Conservation (phyloP, 37 sponge, comb jelly and placozoan genomes). For the Chondrosia reniformis region DNA sequence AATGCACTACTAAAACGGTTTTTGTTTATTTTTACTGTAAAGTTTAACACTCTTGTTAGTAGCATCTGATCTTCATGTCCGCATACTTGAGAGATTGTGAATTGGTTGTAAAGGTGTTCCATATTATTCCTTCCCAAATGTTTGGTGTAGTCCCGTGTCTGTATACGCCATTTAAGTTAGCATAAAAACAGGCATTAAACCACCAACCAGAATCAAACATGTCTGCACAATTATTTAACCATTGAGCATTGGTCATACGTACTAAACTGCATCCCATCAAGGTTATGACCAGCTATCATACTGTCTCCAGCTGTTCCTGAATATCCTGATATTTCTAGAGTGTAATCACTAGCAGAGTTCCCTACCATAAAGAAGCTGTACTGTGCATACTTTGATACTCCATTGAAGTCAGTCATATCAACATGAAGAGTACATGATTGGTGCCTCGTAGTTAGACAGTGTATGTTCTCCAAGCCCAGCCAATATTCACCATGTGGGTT, state of each 20-base stretch:
- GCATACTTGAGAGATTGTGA: neutral
- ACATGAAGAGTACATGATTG: neutral
- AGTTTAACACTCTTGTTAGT: neutral
- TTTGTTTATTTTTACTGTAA: no score
- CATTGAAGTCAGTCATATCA: conserved; percentile 9
- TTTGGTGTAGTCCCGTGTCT: neutral
- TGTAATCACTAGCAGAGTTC: conserved; percentile 3
- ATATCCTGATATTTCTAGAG: conserved; percentile 9
- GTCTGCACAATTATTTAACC: conserved; percentile 18
- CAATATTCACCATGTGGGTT: conserved; percentile 14
- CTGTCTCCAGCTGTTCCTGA: conserved; percentile 17
- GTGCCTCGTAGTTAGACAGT: conserved; percentile 16
- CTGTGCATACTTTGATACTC: conserved; percentile 11
- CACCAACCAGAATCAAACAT: conserved; percentile 23
- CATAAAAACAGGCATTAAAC: neutral
- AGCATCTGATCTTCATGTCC: conserved; percentile 3
- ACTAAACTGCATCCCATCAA: conserved; percentile 17
- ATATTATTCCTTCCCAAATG: neutral
- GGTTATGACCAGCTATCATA: neutral
- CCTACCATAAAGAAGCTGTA: conserved; percentile 26
- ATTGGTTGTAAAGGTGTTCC: neutral
- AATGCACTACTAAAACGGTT: no score
- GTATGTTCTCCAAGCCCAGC: conserved; percentile 22
- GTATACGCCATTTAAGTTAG: conserved; percentile 12
- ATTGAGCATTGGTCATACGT: conserved; percentile 23